Conservation (phyloP, 1,140 invertebrate species). For the Cylas formicarius region DNA sequence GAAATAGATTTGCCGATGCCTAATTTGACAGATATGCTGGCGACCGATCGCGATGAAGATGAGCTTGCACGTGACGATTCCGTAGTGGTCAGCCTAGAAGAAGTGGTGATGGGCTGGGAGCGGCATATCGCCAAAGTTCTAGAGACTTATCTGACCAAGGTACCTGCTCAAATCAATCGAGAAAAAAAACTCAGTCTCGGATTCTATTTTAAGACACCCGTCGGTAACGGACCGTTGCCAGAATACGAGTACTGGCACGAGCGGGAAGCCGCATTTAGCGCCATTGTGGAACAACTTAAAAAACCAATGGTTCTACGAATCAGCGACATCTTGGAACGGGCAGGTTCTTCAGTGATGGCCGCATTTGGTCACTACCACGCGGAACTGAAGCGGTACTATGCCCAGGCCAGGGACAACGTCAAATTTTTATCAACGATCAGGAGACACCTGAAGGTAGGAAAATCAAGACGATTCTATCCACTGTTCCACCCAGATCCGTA, state of each 20-base stretch:
- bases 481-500: too few relatives aligned
- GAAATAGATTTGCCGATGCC: conserved; percentile 55
- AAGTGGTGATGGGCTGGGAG: conserved; percentile 56
- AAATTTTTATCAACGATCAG: conserved; percentile 75
- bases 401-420: conserved; percentile 76
- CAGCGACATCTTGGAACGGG: conserved; percentile 47
- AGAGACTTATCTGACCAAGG: conserved; percentile 50
- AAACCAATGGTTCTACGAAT: conserved; percentile 56
- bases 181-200: conserved; percentile 12
- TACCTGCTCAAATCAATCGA: too few relatives aligned
- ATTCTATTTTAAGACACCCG: conserved; percentile 40
- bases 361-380: conserved; percentile 49
- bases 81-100: conserved; percentile 52
- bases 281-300: conserved; percentile 74
- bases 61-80: conserved; percentile 45
- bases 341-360: conserved; percentile 44
- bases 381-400: conserved; percentile 60
- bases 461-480: too few relatives aligned
- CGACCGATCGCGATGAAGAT: conserved; percentile 45
- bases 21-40: conserved; percentile 45
- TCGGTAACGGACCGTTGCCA: conserved; percentile 66
- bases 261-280: conserved; percentile 63
- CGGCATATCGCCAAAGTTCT: conserved; percentile 53
- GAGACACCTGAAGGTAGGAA: conserved; percentile 66
- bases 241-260: conserved; percentile 81